These are phyloP conservation scores for Tipula confusa DNA, from an alignment of 2,888 invertebrate genomes.

Conservation along the genomic window DNA sequence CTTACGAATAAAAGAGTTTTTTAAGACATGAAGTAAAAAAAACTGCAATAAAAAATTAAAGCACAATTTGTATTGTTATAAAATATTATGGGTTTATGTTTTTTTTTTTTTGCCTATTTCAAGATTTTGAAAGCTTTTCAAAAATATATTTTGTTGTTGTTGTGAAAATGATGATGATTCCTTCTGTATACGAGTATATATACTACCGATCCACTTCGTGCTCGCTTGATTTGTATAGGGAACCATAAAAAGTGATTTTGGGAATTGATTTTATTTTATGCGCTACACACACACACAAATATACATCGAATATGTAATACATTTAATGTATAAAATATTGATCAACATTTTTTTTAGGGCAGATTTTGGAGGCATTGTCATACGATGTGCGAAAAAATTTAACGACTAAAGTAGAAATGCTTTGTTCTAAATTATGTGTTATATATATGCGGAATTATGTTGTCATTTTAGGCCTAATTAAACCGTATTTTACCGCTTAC, in stretches of 20 bases:
- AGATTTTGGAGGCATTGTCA: too few species aligned
- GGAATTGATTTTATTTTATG: neutral
- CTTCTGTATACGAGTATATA: neutral
- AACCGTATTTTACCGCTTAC: too few species aligned
- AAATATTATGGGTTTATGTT: neutral
- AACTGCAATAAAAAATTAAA: constrained; percentile 3
- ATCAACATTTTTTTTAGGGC: neutral
- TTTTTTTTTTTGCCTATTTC: neutral
- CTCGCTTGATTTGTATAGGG: neutral
- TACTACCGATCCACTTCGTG: neutral
- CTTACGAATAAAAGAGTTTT: constrained; percentile 14
- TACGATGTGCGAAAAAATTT: neutral
- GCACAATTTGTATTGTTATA: constrained; percentile 25
- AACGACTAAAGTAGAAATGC: neutral
- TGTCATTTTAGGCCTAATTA: too few species aligned
- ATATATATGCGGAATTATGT: neutral
- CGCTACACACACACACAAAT: neutral
- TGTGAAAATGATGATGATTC: neutral
- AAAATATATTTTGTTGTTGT: neutral
- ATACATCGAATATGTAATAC: neutral
- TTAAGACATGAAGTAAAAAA: neutral
- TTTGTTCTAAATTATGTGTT: neutral
- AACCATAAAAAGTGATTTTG: constrained; percentile 9
- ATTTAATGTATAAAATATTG: neutral
- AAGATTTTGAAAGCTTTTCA: neutral